A percentile compares a stretch with the other conserved stretches of the same genome.
Evolutionary conservation across 2,797 vertebrate genomes (phyloP).

Genomic region (Microctenopoma lineatum): DNA sequence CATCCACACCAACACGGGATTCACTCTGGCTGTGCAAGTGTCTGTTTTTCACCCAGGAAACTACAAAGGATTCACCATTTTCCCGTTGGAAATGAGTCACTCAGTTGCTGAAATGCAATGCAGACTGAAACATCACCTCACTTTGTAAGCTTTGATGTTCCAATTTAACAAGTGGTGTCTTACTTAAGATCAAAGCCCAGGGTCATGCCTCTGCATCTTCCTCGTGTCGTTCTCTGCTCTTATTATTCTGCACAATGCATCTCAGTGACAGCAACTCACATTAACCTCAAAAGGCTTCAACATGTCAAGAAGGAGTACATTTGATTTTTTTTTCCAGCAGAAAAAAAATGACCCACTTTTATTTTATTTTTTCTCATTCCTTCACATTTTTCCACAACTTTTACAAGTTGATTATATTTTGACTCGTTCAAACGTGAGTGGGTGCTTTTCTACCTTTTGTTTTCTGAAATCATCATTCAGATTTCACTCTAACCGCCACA

Average conservation of each 20-base stretch:
- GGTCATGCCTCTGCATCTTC: conserved; percentile 14
- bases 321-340: neutral
- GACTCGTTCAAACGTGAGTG: neutral
- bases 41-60: conserved; percentile 10
- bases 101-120: neutral
- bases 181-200: conserved; percentile 40
- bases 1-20: neutral
- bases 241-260: conserved; percentile 22
- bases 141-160: conserved; percentile 49
- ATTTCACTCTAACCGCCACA: neutral
- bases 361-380: neutral
- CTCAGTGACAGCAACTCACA: conserved; percentile 21
- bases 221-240: neutral
- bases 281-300: conserved; percentile 29
- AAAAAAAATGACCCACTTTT: conserved; percentile 15
- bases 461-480: neutral
- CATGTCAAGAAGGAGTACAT: neutral
- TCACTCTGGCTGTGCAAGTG: neutral
- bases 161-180: conserved; percentile 25
- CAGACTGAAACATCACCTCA: conserved; percentile 35
- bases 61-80: conserved; percentile 14
- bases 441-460: conserved; percentile 9
- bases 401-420: too few relatives aligned
- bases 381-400: too few relatives aligned
- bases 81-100: conserved; percentile 19